Percentiles rank a stretch among this genome's conserved stretches.
Evolutionary conservation across 2,797 vertebrate genomes (phyloP).

Genomic region (Liparis tanakae): DNA sequence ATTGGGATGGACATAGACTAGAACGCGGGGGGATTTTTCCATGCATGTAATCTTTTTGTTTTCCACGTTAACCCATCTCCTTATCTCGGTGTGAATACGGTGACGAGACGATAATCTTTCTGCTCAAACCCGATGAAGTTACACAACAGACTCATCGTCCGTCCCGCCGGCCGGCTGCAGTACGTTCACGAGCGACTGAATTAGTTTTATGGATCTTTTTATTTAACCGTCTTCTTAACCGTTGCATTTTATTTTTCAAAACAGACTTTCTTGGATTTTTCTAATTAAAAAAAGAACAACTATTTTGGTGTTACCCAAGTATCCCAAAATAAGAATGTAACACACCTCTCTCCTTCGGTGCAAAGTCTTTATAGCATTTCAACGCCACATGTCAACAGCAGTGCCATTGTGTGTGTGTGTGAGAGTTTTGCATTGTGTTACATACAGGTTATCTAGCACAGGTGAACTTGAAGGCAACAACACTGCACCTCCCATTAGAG

Average conservation of each 20-base stretch:
- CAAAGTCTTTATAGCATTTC: background rate
- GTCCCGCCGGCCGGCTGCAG: background rate
- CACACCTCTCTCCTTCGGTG: background rate
- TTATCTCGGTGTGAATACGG: background rate
- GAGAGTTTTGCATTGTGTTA: slow-evolving; percentile 20
- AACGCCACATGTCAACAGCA: slow-evolving; percentile 1
- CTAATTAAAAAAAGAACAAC: no score
- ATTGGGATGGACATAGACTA: background rate
- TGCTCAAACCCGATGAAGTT: slow-evolving; percentile 13
- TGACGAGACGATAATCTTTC: background rate
- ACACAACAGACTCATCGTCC: slow-evolving; percentile 19
- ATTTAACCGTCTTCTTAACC: background rate
- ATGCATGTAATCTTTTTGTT: background rate
- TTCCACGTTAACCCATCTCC: background rate
- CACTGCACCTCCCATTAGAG: background rate
- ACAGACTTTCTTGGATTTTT: background rate
- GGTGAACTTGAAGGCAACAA: background rate
- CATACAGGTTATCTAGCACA: slow-evolving; percentile 20
- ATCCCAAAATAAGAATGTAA: background rate
- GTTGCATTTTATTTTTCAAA: no score
- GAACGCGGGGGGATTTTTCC: background rate
- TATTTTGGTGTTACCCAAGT: background rate
- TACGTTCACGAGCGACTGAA: background rate
- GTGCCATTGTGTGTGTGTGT: slow-evolving; percentile 10
- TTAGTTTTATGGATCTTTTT: background rate